These are phyloP conservation scores for Tamandua tetradactyla DNA, from an alignment of 2,797 vertebrate genomes.

Conservation along the genomic window DNA sequence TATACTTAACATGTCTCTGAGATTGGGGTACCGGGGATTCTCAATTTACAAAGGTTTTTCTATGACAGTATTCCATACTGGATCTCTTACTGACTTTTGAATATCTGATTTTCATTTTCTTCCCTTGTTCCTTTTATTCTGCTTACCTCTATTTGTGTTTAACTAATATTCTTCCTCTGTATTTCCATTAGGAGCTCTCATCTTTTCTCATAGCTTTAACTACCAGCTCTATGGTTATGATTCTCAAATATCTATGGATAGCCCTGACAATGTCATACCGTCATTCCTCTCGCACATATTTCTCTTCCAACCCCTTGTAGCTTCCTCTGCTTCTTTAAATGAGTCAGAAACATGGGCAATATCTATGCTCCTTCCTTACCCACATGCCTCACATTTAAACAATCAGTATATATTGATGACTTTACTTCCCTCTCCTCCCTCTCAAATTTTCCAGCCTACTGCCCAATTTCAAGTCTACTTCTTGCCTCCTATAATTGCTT, in stretches of 20 bases:
- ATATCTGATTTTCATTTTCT: not conserved
- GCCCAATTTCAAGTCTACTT: not conserved
- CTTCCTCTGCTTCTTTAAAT: rapidly evolving
- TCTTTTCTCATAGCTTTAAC: not conserved
- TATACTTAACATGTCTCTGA: not conserved
- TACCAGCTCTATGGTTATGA: not conserved
- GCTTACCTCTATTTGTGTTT: not conserved
- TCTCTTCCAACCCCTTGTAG: not conserved
- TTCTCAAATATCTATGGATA: not conserved
- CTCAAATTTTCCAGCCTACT: not conserved
- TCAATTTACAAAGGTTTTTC: no score
- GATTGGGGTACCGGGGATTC: rapidly evolving
- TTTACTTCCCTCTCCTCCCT: no score
- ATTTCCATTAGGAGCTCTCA: not conserved
- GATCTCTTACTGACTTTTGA: not conserved
- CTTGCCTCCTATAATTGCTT: not conserved
- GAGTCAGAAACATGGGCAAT: not conserved
- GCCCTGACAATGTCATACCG: not conserved
- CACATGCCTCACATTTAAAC: not conserved
- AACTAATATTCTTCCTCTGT: rapidly evolving
- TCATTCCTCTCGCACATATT: not conserved
- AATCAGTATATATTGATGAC: not conserved
- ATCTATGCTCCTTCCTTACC: rapidly evolving
- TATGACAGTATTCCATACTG: no score
- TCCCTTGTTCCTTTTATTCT: not conserved